Conservation (phyloP, 2,797 vertebrate species). For the Manis pentadactyla region DNA sequence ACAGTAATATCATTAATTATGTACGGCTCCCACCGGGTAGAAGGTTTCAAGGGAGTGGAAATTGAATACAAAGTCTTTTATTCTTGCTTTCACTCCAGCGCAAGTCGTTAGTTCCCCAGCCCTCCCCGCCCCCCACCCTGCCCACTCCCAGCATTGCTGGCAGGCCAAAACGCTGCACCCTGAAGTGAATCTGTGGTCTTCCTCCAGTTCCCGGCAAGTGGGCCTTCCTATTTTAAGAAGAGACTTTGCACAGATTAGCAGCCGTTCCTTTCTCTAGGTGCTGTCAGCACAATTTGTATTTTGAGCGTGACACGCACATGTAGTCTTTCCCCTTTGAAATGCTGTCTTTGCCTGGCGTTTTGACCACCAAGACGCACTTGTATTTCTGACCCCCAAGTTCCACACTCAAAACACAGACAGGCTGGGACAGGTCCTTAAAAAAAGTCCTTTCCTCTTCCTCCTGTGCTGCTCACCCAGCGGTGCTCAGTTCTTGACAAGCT, state of each 20-base stretch:
- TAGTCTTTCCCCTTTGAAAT: background rate
- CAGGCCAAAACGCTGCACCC: background rate
- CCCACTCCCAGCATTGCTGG: background rate
- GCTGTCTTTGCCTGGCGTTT: background rate
- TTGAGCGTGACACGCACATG: background rate
- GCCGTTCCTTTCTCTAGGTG: background rate
- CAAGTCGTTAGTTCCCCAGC: background rate
- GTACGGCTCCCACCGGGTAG: slow-evolving; percentile 34
- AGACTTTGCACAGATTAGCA: background rate
- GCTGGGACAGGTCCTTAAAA: background rate
- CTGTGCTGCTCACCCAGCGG: accelerated
- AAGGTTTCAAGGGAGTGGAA: slow-evolving; percentile 53
- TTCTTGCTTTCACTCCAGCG: slow-evolving; percentile 50
- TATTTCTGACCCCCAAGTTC: background rate
- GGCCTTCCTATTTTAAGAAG: slow-evolving; percentile 32
- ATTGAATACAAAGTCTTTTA: slow-evolving; percentile 33
- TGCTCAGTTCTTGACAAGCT: background rate
- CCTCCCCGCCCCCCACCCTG: background rate
- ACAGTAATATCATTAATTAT: slow-evolving; percentile 47
- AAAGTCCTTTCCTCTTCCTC: background rate
- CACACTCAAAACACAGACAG: background rate
- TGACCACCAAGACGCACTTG: background rate
- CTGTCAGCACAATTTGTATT: background rate
- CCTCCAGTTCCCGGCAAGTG: background rate
- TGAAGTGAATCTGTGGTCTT: slow-evolving; percentile 38